phyloP scores from a whole-genome alignment of 2,797 vertebrate species.

The Crypturellus tataupa region DNA sequence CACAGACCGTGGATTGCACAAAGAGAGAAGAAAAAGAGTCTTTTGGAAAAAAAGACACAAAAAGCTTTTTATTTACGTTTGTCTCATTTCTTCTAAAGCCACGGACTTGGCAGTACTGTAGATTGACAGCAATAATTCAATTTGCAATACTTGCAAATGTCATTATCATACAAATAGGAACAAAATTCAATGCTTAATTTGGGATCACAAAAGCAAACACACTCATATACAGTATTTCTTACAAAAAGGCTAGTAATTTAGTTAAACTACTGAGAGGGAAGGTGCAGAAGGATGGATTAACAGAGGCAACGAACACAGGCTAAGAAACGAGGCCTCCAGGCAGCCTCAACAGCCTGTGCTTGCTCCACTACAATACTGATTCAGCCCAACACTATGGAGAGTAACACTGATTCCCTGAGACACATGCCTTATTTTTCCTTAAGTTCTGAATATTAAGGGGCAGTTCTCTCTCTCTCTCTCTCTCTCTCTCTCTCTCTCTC shows the following conservation, averaged over 20 bases:
- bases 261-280: not conserved
- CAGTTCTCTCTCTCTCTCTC: not conserved
- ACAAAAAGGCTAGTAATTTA: not conserved
- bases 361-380: not conserved
- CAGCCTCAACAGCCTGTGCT: not conserved
- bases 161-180: not conserved
- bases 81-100: not conserved
- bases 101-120: not conserved
- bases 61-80: not conserved
- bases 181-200: slow-evolving; percentile 10
- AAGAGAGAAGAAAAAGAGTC: not conserved
- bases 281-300: not conserved
- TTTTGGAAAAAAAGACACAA: not conserved
- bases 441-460: not conserved
- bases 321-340: not conserved
- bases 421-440: not conserved
- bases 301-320: not conserved
- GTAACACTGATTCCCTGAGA: not conserved
- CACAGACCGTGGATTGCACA: not conserved
- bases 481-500: not conserved
- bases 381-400: not conserved
- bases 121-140: not conserved
- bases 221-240: not conserved
- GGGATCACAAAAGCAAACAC: not conserved
- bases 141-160: not conserved